Evolutionary conservation across 2,888 invertebrate genomes (phyloP).

Genomic region (Melipona beecheii): DNA sequence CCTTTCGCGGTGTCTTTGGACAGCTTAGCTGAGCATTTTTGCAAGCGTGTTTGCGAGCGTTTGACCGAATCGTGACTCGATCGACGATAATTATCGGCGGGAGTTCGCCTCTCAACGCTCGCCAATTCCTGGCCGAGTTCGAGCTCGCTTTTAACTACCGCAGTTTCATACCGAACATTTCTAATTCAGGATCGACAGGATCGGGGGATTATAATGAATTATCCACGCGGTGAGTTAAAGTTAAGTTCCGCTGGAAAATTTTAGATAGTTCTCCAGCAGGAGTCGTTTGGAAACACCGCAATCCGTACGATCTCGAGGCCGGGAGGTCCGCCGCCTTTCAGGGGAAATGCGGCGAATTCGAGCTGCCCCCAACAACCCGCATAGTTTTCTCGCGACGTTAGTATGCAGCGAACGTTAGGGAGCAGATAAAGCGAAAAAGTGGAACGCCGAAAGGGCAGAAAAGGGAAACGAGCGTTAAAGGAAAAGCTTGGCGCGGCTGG

Average conservation of each 20-base stretch:
- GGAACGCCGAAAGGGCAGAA: background rate
- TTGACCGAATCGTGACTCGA: no score
- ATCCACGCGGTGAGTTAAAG: background rate
- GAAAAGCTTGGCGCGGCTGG: background rate
- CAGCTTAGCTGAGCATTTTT: no score
- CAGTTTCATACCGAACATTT: background rate
- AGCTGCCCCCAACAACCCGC: conserved; percentile 2
- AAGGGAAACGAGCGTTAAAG: background rate
- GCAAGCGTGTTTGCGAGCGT: no score
- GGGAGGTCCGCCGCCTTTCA: background rate
- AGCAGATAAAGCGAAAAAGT: background rate
- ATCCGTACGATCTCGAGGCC: background rate
- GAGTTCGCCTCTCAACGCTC: background rate
- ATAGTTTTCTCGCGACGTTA: conserved; percentile 36
- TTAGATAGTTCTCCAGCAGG: background rate
- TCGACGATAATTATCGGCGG: no score
- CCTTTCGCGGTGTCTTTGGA: no score
- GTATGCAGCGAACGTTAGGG: conserved; percentile 35
- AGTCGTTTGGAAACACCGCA: background rate
- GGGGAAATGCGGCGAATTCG: background rate
- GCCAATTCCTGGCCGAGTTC: background rate
- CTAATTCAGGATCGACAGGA: background rate
- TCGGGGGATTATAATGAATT: background rate
- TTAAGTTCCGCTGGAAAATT: background rate
- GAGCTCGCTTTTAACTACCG: background rate